Percentiles rank a stretch among this genome's conserved stretches.
phyloP scores from a whole-genome alignment of 2,888 invertebrate species.

The Philonicus albiceps region DNA sequence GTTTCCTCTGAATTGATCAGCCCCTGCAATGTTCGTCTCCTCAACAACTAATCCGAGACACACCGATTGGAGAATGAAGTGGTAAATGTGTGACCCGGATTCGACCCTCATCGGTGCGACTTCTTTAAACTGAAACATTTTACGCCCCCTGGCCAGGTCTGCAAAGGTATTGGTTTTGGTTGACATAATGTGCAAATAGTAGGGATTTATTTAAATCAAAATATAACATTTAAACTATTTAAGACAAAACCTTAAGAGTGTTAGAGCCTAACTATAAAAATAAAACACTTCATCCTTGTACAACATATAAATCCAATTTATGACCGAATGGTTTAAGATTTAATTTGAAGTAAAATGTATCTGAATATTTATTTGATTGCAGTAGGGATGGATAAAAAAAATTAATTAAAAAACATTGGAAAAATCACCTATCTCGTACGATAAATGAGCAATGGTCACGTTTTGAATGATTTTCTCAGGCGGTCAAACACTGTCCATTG shows the following conservation, averaged over 20 bases:
- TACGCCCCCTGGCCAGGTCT: constrained; percentile 3
- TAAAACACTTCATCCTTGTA: too few relatives aligned
- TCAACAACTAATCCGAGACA: background rate
- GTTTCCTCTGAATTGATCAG: constrained; percentile 20
- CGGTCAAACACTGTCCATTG: too few relatives aligned
- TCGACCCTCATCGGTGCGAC: constrained; percentile 5
- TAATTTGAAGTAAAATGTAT: too few relatives aligned
- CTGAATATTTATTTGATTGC: too few relatives aligned
- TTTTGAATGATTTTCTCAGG: too few relatives aligned
- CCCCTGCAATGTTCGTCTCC: background rate
- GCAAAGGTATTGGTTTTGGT: background rate
- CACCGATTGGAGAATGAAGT: background rate
- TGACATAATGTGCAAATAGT: background rate
- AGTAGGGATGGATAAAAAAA: too few relatives aligned
- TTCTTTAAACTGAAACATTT: background rate
- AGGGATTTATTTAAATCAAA: background rate
- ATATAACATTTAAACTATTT: background rate
- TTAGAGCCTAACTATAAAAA: too few relatives aligned
- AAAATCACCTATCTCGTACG: too few relatives aligned
- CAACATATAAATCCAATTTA: too few relatives aligned
- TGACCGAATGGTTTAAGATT: too few relatives aligned
- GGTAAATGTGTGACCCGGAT: background rate
- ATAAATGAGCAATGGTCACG: too few relatives aligned
- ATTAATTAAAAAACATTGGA: too few relatives aligned
- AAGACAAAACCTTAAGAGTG: background rate